Percentiles rank a stretch among this genome's conserved stretches.
These are phyloP conservation scores for Coelogynopora nodosa DNA, from an alignment of 2,888 invertebrate genomes.

Conservation along the genomic window DNA sequence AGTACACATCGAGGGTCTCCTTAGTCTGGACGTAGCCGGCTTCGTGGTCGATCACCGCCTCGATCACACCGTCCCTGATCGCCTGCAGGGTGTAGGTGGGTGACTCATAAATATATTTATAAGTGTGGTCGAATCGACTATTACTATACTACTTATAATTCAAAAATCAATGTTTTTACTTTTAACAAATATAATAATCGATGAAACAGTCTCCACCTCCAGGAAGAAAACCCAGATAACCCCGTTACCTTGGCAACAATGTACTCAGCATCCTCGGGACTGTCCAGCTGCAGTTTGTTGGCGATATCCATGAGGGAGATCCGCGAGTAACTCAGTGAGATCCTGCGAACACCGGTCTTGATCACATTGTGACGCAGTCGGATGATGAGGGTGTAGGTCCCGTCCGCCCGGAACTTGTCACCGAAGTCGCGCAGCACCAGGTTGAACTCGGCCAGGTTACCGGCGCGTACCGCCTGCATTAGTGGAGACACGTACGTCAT, in stretches of 20 bases:
- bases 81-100: conserved; percentile 52
- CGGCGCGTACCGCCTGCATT: conserved; percentile 78
- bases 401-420: conserved; percentile 83
- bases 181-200: too few relatives aligned
- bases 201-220: too few relatives aligned
- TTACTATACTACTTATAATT: neutral
- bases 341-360: conserved; percentile 91
- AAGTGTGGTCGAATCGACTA: too few relatives aligned
- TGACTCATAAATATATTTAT: too few relatives aligned
- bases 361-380: conserved; percentile 96
- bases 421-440: conserved; percentile 86
- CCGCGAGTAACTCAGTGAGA: conserved; percentile 89
- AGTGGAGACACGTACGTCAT: too few relatives aligned
- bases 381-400: conserved; percentile 89
- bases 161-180: neutral
- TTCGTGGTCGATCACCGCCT: conserved; percentile 90
- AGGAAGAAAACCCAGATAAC: too few relatives aligned
- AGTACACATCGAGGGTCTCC: conserved; percentile 92
- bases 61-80: conserved; percentile 95
- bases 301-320: conserved; percentile 93
- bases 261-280: conserved; percentile 95
- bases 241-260: conserved; percentile 79
- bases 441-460: conserved; percentile 87
- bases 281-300: conserved; percentile 83
- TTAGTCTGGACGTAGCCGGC: conserved; percentile 84